Percentiles rank a stretch among this genome's conserved stretches.
Evolutionary conservation across 2,888 invertebrate species (phyloP).

Genomic region (Salpingus planirostris): DNA sequence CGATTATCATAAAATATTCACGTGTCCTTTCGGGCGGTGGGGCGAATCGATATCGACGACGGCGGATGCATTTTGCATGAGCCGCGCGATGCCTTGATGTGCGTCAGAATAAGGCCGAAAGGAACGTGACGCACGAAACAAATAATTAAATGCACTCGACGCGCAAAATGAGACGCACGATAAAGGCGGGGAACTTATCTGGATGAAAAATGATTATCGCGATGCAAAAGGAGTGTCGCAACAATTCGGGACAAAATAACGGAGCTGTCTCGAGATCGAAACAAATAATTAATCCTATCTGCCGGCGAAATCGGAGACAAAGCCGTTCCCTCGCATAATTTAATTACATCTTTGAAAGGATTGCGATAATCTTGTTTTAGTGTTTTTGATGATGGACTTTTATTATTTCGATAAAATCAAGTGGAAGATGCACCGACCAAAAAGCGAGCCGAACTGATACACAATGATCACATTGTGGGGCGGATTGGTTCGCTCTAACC

Average conservation of each 20-base stretch:
- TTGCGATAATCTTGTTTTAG: constrained; percentile 25
- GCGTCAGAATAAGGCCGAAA: constrained; percentile 1
- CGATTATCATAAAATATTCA: constrained; percentile 14
- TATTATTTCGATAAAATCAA: constrained; percentile 15
- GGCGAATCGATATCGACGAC: constrained; percentile 7
- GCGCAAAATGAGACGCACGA: too few species aligned
- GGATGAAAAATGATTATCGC: constrained; percentile 10
- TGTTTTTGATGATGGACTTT: constrained; percentile 25
- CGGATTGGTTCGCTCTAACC: constrained; percentile 1
- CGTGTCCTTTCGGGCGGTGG: constrained; percentile 3
- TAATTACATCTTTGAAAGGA: constrained; percentile 25
- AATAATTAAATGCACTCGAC: constrained; percentile 1
- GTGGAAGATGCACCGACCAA: not conserved
- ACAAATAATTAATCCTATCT: constrained; percentile 23
- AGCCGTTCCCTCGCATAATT: constrained; percentile 26
- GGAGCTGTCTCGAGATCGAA: constrained; percentile 17
- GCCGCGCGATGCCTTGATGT: too few species aligned
- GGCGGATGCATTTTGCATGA: constrained; percentile 7
- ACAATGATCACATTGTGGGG: not conserved
- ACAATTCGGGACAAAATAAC: constrained; percentile 9
- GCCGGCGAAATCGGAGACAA: too few species aligned
- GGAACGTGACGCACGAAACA: constrained; percentile 2
- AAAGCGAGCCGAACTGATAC: not conserved
- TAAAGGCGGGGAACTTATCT: constrained; percentile 5
- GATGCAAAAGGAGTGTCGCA: constrained; percentile 12